Evolutionary conservation across 2,113 vertebrate species (phyloP).

Genomic region (Neogale vison): DNA sequence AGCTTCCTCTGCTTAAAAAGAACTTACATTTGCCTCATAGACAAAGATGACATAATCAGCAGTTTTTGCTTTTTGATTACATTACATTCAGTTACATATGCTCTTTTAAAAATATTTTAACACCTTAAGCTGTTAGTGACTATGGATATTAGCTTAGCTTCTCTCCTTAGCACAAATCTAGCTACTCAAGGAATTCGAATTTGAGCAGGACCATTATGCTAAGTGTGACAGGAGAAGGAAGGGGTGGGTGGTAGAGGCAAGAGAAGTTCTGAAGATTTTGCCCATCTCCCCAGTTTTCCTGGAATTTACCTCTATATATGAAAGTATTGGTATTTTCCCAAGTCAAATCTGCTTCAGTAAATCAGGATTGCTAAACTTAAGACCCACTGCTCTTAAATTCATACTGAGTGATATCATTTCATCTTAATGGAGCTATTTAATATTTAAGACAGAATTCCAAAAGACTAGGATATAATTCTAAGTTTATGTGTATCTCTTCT

Average conservation of each 20-base stretch:
- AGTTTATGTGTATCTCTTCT: slow-evolving; percentile 59
- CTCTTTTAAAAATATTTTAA: neutral
- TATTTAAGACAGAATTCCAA: neutral
- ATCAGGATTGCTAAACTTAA: neutral
- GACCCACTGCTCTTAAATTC: neutral
- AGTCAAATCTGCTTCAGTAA: neutral
- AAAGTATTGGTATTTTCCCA: neutral
- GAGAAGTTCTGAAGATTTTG: neutral
- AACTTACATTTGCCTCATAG: neutral
- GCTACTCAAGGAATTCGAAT: neutral
- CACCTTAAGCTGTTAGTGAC: neutral
- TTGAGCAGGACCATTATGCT: neutral
- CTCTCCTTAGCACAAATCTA: neutral
- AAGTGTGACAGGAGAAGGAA: neutral
- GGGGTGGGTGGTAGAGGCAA: neutral
- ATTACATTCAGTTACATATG: neutral
- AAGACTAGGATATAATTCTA: slow-evolving; percentile 32
- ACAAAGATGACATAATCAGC: neutral
- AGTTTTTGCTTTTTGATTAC: neutral
- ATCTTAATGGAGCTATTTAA: neutral
- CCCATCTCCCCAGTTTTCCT: neutral
- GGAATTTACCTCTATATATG: neutral
- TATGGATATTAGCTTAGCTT: neutral
- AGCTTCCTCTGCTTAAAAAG: neutral
- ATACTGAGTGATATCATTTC: neutral